Evolutionary conservation across 2,888 invertebrate species (phyloP).

Genomic region (Callinectes sapidus): DNA sequence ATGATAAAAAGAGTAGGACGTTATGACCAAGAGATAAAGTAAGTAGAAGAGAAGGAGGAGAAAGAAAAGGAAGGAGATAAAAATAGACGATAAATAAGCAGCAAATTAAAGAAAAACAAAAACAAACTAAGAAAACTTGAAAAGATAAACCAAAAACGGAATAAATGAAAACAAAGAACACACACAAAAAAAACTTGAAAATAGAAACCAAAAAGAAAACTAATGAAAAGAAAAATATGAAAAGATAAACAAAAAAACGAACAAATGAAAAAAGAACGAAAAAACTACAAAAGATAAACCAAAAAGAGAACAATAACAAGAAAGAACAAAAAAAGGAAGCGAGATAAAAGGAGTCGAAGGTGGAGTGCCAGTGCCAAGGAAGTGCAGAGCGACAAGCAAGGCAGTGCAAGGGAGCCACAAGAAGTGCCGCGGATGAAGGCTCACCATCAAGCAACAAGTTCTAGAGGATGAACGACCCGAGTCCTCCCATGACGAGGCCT

Average conservation of each 20-base stretch:
- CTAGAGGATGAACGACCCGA: constrained; percentile 16
- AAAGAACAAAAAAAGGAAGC: neutral
- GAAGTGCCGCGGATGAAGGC: neutral
- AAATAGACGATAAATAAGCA: neutral
- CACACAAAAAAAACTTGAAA: too few relatives aligned
- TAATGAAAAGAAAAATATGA: too few relatives aligned
- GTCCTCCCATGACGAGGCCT: neutral
- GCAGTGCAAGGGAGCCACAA: neutral
- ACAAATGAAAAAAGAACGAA: neutral
- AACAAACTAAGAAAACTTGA: neutral
- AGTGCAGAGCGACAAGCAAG: neutral
- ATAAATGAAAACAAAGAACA: too few relatives aligned
- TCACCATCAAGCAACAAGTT: constrained; percentile 34
- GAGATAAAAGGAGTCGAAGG: neutral
- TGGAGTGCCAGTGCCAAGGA: neutral
- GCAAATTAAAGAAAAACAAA: neutral
- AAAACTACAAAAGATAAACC: neutral
- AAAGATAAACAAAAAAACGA: too few relatives aligned
- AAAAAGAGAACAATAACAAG: neutral
- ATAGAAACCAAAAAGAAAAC: too few relatives aligned
- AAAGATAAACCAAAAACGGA: neutral
- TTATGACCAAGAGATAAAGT: too few relatives aligned
- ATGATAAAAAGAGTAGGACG: neutral
- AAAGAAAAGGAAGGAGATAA: neutral
- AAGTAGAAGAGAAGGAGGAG: neutral